Percentiles rank a stretch among this genome's conserved stretches.
phyloP scores from a whole-genome alignment of 2,113 vertebrate species.

The Microcebus tavaratra region DNA sequence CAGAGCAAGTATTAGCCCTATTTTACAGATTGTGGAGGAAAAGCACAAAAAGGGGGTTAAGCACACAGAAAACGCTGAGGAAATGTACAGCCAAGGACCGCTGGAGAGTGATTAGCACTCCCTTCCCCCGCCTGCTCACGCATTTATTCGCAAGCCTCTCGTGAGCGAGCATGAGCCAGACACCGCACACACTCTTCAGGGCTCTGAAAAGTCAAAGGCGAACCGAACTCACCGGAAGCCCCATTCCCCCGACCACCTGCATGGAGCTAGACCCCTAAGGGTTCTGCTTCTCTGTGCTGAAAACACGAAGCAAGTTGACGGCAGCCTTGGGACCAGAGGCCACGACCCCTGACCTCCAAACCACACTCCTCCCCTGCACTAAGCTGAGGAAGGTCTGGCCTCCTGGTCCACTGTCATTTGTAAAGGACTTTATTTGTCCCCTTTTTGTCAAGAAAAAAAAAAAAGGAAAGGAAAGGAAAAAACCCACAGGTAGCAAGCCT shows the following conservation, averaged over 20 bases:
- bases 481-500: background rate
- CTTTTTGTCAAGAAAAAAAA: background rate
- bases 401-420: background rate
- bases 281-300: background rate
- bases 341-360: background rate
- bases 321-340: background rate
- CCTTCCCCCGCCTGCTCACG: background rate
- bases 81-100: background rate
- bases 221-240: background rate
- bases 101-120: background rate
- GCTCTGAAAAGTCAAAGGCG: background rate
- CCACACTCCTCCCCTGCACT: background rate
- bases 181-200: background rate
- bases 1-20: background rate
- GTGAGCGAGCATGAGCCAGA: background rate
- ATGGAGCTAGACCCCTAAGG: background rate
- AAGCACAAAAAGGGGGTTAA: background rate
- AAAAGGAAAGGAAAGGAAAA: background rate
- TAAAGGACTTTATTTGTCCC: background rate
- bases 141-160: background rate
- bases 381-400: background rate
- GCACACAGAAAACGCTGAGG: background rate
- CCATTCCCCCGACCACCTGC: accelerated
- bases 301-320: background rate
- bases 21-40: background rate